Evolutionary conservation across 2,113 vertebrate genomes (phyloP).

Genomic region (Pelecanus crispus): DNA sequence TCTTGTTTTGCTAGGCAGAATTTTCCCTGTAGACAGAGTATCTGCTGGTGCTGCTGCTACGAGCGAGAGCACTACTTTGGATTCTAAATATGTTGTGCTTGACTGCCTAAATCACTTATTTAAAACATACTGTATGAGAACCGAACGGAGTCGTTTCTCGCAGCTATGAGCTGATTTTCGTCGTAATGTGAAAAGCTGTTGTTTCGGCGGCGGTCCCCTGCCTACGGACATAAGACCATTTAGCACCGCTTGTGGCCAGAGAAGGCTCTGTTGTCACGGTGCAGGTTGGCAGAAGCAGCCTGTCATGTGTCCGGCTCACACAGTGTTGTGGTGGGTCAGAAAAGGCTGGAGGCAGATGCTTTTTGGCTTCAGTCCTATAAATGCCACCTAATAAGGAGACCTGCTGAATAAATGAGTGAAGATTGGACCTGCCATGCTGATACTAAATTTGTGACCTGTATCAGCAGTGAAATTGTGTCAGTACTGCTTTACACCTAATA

Average conservation of each 20-base stretch:
- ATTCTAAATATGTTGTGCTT: neutral
- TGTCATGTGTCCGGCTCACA: accelerated
- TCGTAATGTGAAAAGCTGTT: neutral
- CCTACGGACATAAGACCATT: neutral
- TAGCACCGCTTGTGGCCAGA: neutral
- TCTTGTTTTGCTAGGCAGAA: conserved; percentile 27
- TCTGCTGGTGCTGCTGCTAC: neutral
- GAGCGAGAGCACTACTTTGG: neutral
- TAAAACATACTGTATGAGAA: neutral
- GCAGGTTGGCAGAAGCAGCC: neutral
- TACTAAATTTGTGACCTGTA: neutral
- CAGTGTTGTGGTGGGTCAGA: neutral
- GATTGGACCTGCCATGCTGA: neutral
- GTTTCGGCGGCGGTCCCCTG: neutral
- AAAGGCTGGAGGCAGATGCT: neutral
- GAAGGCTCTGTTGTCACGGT: neutral
- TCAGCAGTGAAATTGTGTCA: neutral
- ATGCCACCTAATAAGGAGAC: neutral
- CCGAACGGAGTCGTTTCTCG: neutral
- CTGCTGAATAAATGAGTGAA: neutral
- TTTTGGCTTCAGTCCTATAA: neutral
- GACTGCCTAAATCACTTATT: neutral
- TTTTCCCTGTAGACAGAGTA: neutral
- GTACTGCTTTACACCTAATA: neutral
- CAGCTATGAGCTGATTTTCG: neutral